These are phyloP conservation scores for Ictidomys tridecemlineatus DNA, from an alignment of 2,113 vertebrate genomes.

Conservation along the genomic window DNA sequence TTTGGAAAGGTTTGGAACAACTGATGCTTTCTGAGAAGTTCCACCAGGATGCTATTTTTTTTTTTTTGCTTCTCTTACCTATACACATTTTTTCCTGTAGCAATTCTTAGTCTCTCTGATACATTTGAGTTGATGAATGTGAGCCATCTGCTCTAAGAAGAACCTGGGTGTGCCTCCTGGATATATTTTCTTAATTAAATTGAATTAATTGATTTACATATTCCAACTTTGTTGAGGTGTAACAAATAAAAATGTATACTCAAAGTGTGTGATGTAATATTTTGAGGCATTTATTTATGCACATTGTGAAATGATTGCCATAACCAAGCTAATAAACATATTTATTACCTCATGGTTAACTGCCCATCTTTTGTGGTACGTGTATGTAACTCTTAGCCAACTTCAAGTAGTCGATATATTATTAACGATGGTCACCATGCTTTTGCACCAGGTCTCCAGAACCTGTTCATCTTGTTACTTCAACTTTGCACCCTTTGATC, in stretches of 20 bases:
- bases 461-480: background rate
- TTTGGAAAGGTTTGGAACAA: constrained; percentile 38
- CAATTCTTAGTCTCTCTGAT: background rate
- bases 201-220: background rate
- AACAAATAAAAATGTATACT: background rate
- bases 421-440: background rate
- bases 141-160: background rate
- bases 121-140: background rate
- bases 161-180: background rate
- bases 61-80: background rate
- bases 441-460: background rate
- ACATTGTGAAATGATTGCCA: background rate
- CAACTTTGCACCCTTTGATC: background rate
- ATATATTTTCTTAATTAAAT: background rate
- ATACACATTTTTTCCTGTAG: background rate
- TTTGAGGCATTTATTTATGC: background rate
- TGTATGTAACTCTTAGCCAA: background rate
- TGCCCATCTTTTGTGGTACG: background rate
- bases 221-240: background rate
- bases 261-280: background rate
- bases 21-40: background rate
- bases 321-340: background rate
- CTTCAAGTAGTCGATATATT: background rate
- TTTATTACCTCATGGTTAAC: background rate
- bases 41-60: background rate